Evolutionary conservation across 2,113 vertebrate genomes (phyloP).

Genomic region (Cepphus grylle): DNA sequence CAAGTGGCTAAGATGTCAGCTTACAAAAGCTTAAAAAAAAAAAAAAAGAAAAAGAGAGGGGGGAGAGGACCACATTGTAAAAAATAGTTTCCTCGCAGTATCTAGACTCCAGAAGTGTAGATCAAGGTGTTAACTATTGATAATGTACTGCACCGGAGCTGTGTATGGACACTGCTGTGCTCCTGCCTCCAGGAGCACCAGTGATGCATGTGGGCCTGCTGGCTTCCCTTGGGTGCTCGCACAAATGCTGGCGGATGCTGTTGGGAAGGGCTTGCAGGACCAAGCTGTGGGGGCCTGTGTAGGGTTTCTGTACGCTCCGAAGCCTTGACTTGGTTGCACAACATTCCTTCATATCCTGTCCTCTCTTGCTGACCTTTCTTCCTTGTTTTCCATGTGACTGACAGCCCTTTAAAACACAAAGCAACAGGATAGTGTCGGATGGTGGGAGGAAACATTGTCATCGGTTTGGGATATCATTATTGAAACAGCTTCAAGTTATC

Average conservation of each 20-base stretch:
- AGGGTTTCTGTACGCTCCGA: background rate
- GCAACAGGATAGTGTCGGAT: constrained; percentile 39
- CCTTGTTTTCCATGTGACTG: constrained; percentile 38
- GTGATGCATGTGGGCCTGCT: background rate
- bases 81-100: background rate
- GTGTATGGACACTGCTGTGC: fast-evolving
- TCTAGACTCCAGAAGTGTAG: background rate
- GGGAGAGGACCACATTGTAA: background rate
- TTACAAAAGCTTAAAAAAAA: background rate
- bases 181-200: background rate
- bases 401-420: constrained; percentile 49
- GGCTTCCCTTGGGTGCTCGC: background rate
- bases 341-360: constrained; percentile 68
- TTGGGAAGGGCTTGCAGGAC: background rate
- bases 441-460: constrained; percentile 60
- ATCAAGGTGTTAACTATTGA: background rate
- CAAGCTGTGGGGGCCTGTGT: background rate
- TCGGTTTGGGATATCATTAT: constrained; percentile 69
- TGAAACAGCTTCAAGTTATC: constrained; percentile 75
- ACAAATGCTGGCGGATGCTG: background rate
- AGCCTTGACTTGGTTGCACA: background rate
- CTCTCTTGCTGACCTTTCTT: constrained; percentile 59
- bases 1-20: background rate
- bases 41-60: background rate
- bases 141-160: background rate